phyloP scores from a whole-genome alignment of 1,140 invertebrate genomes.

The Calosoma granatense region DNA sequence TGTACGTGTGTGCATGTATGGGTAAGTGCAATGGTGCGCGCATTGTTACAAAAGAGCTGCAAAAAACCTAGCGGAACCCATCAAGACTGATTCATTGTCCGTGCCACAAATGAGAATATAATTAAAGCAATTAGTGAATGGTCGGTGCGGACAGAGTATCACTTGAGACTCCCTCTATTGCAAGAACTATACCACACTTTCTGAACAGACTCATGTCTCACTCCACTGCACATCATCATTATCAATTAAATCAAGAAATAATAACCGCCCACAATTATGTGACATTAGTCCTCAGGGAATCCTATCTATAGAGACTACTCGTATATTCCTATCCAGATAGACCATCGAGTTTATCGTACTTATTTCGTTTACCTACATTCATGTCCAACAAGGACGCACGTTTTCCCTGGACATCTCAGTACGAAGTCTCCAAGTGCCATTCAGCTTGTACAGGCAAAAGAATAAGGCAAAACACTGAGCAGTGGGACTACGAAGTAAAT shows the following conservation, averaged over 20 bases:
- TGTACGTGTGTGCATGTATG: background rate
- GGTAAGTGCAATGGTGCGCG: background rate
- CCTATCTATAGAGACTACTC: too few species aligned
- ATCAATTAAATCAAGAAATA: background rate
- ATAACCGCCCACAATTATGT: too few species aligned
- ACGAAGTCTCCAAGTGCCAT: too few species aligned
- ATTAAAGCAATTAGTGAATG: slow-evolving; percentile 7
- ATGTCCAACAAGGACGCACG: too few species aligned
- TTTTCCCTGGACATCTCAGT: too few species aligned
- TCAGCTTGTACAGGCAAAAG: too few species aligned
- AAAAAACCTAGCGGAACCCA: background rate
- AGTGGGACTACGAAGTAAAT: background rate
- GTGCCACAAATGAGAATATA: slow-evolving; percentile 7
- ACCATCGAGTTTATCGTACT: too few species aligned
- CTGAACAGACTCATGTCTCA: background rate
- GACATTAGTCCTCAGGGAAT: too few species aligned
- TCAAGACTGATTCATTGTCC: slow-evolving; percentile 8
- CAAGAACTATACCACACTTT: background rate
- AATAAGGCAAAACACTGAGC: too few species aligned
- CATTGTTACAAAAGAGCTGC: background rate
- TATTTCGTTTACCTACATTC: too few species aligned
- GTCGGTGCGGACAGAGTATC: background rate
- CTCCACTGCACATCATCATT: background rate
- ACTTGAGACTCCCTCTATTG: background rate
- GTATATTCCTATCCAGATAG: too few species aligned